A percentile compares a stretch with the other conserved stretches of the same genome.
phyloP scores from a whole-genome alignment of 2,113 vertebrate species.

The Eclectus roratus region DNA sequence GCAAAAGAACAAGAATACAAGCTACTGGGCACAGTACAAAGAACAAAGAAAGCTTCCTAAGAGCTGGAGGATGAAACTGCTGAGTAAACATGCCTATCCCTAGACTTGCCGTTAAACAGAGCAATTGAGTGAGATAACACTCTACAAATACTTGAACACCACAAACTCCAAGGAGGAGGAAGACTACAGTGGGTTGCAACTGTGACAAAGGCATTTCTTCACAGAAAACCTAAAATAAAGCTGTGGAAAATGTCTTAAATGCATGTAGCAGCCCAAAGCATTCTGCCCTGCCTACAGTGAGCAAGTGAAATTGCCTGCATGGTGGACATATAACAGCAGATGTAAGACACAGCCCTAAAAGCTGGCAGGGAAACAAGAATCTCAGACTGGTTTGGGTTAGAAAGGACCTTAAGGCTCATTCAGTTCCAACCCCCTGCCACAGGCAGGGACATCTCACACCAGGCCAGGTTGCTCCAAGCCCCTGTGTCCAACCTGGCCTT shows the following conservation, averaged over 20 bases:
- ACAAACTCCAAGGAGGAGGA: neutral
- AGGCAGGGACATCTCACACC: accelerated
- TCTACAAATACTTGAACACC: neutral
- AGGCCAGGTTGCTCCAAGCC: neutral
- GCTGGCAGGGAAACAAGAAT: neutral
- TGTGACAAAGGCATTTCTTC: neutral
- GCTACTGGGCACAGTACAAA: neutral
- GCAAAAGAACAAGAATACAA: neutral
- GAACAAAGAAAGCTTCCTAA: neutral
- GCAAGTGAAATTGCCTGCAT: neutral
- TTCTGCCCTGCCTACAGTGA: neutral
- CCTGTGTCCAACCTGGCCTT: neutral
- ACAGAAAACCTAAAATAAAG: neutral
- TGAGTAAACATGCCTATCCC: neutral
- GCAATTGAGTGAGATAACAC: neutral
- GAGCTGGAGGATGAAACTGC: neutral
- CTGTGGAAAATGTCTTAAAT: neutral
- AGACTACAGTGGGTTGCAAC: neutral
- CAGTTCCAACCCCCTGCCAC: neutral
- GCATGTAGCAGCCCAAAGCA: neutral
- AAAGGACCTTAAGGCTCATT: neutral
- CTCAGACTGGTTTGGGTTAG: neutral
- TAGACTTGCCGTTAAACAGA: neutral
- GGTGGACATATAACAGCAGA: accelerated
- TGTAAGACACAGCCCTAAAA: neutral